A percentile compares a stretch with the other conserved stretches of the same genome.
Evolutionary conservation across 2,888 invertebrate genomes (phyloP).

Genomic region (Conistra vaccinii): DNA sequence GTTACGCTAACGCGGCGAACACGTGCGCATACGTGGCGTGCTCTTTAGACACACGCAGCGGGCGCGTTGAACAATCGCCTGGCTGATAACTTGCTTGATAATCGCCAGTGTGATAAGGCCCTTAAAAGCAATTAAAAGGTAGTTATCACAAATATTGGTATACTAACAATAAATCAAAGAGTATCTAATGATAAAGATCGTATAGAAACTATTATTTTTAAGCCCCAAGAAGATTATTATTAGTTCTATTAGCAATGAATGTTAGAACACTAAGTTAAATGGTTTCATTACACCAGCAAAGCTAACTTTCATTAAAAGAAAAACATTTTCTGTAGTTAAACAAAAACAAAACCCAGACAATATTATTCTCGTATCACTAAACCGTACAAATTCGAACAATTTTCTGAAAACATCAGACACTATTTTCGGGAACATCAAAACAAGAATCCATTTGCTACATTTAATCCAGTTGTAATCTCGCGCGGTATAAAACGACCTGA

Average conservation of each 20-base stretch:
- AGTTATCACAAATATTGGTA: not conserved
- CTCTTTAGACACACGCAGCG: too few relatives aligned
- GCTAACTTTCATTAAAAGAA: constrained; percentile 15
- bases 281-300: constrained; percentile 10
- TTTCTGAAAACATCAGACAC: constrained; percentile 44
- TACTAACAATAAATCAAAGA: not conserved
- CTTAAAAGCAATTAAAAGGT: not conserved
- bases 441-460: constrained; percentile 62
- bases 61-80: too few relatives aligned
- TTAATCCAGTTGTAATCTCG: constrained; percentile 59
- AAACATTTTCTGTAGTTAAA: constrained; percentile 13
- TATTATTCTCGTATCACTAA: constrained; percentile 39
- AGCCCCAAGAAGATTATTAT: not conserved
- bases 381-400: constrained; percentile 45
- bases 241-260: not conserved
- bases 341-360: constrained; percentile 28
- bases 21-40: too few relatives aligned
- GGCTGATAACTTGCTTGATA: too few relatives aligned
- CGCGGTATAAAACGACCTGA: constrained; percentile 54
- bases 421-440: constrained; percentile 54
- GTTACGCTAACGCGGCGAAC: too few relatives aligned
- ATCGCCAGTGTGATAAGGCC: too few relatives aligned
- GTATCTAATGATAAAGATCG: not conserved
- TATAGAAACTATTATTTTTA: not conserved
- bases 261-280: not conserved